phyloP scores from a whole-genome alignment of 2,888 invertebrate genomes.

The Eugnorisma glareosa region DNA sequence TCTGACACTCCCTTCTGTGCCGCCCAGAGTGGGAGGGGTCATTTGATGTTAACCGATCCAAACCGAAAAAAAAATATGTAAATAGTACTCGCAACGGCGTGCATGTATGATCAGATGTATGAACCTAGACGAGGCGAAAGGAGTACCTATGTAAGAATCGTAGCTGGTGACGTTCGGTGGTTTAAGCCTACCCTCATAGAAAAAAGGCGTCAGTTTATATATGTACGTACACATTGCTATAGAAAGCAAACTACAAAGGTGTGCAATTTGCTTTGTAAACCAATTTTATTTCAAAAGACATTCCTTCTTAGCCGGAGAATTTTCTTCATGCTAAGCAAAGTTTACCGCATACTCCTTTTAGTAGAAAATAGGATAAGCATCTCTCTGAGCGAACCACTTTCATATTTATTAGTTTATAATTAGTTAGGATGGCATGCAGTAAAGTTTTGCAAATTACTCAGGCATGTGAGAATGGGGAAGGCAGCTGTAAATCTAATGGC shows the following conservation, averaged over 20 bases:
- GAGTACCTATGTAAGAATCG: not conserved
- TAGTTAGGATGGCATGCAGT: not conserved
- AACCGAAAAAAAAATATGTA: no score
- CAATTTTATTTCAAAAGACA: not conserved
- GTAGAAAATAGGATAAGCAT: not conserved
- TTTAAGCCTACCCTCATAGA: not conserved
- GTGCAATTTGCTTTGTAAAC: not conserved
- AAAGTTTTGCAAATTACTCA: conserved; percentile 25
- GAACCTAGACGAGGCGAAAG: not conserved
- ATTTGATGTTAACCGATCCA: no score
- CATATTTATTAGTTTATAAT: conserved; percentile 24
- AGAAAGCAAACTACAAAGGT: not conserved
- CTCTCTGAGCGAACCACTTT: not conserved
- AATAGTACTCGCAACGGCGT: no score
- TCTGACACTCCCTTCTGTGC: no score
- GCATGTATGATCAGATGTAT: no score
- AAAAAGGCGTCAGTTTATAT: no score
- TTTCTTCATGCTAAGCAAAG: not conserved
- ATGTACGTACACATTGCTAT: not conserved
- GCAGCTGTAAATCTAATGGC: no score
- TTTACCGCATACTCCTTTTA: not conserved
- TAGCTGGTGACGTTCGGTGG: no score
- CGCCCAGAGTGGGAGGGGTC: no score
- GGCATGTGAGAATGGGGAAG: conserved; percentile 1
- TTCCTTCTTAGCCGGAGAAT: not conserved